A percentile compares a stretch with the other conserved stretches of the same genome.
Conservation (phyloP, 2,888 invertebrate genomes). For the Perizoma affinitatum region DNA sequence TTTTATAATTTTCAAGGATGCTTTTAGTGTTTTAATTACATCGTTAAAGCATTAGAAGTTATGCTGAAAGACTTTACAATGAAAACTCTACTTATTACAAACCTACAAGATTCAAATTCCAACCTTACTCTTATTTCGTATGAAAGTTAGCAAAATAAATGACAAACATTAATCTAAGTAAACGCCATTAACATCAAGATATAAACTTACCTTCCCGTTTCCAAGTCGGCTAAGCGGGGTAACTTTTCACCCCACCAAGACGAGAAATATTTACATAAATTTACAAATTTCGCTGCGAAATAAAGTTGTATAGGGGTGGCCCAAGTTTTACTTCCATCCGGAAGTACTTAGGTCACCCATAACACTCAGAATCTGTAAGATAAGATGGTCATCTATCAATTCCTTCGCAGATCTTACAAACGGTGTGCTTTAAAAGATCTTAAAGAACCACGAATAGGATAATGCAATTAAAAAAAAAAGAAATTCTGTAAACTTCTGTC, state of each 20-base stretch:
- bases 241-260: constrained; percentile 75
- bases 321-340: too few species aligned
- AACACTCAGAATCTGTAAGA: too few species aligned
- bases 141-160: constrained; percentile 48
- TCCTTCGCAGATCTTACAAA: too few species aligned
- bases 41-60: not conserved
- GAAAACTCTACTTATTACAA: constrained; percentile 5
- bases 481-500: too few species aligned
- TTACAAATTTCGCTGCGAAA: constrained; percentile 80
- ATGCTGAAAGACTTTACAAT: not conserved
- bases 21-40: not conserved
- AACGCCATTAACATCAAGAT: constrained; percentile 43
- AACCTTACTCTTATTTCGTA: constrained; percentile 14
- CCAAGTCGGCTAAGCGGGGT: constrained; percentile 47
- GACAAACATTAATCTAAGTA: constrained; percentile 50
- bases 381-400: too few species aligned
- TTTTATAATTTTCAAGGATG: not conserved
- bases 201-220: constrained; percentile 39
- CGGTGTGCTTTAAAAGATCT: too few species aligned
- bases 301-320: constrained; percentile 79
- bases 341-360: too few species aligned
- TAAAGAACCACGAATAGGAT: too few species aligned
- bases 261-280: constrained; percentile 83
- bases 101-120: constrained; percentile 8
- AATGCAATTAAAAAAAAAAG: too few species aligned